Conservation (phyloP, 2,888 invertebrate genomes). For the Stenolophus ochropezus region DNA sequence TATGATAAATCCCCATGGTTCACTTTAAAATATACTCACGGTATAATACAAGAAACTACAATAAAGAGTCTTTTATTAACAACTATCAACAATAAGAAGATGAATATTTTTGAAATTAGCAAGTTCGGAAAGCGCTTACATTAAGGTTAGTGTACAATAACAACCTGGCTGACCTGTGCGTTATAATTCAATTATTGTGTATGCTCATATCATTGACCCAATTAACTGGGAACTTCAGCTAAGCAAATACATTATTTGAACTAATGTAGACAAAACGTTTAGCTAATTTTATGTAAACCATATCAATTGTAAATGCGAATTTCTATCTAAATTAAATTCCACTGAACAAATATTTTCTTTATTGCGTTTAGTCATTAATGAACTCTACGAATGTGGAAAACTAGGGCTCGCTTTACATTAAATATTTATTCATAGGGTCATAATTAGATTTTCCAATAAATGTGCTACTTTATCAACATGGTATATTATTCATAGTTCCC, state of each 20-base stretch:
- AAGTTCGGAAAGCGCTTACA: constrained; percentile 23
- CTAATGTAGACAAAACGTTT: constrained; percentile 16
- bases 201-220: constrained; percentile 44
- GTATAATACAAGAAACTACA: too few relatives aligned
- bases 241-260: constrained; percentile 46
- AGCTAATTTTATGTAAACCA: constrained; percentile 38
- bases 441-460: not conserved
- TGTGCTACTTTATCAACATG: not conserved
- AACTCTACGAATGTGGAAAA: not conserved
- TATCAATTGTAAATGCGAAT: constrained; percentile 28
- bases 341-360: constrained; percentile 2
- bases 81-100: too few relatives aligned
- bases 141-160: not conserved
- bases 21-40: too few relatives aligned
- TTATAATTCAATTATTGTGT: constrained; percentile 39
- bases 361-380: not conserved
- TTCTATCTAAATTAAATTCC: not conserved
- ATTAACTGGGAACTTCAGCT: constrained; percentile 22
- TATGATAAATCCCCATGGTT: too few relatives aligned
- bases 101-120: constrained; percentile 8
- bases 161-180: not conserved
- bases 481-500: not conserved
- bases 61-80: too few relatives aligned
- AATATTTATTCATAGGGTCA: not conserved
- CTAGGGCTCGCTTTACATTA: not conserved